Percentiles rank a stretch among this genome's conserved stretches.
Conservation (phyloP, 2,888 invertebrate genomes). For the Metopia argyrocephala region DNA sequence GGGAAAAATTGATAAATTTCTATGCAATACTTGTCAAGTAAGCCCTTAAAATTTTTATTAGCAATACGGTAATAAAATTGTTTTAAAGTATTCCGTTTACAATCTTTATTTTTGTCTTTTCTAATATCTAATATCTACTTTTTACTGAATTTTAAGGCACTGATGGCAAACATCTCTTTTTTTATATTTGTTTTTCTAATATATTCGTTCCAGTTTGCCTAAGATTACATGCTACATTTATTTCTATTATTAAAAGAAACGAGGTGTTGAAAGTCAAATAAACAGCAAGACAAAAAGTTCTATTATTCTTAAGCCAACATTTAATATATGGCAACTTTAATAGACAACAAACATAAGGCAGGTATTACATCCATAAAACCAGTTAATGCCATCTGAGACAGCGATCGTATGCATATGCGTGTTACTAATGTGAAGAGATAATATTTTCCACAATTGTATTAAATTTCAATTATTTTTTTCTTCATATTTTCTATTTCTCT, state of each 20-base stretch:
- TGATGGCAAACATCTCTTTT: neutral
- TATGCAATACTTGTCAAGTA: too few species aligned
- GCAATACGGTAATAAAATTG: too few species aligned
- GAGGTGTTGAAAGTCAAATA: conserved; percentile 50
- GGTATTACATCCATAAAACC: neutral
- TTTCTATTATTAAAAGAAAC: conserved; percentile 36
- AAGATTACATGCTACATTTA: conserved; percentile 37
- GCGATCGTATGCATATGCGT: neutral
- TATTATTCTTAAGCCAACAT: neutral
- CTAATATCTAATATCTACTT: neutral
- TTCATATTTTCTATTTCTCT: neutral
- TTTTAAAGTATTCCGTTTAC: too few species aligned
- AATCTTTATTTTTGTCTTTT: neutral
- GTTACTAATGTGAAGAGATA: neutral
- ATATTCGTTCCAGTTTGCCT: neutral
- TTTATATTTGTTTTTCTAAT: neutral
- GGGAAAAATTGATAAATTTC: too few species aligned
- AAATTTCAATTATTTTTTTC: conserved; percentile 51
- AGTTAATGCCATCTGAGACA: neutral
- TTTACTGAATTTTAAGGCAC: neutral
- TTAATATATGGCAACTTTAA: neutral
- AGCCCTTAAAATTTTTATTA: too few species aligned
- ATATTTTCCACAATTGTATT: conserved; percentile 27
- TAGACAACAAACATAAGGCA: neutral
- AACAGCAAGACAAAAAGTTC: conserved; percentile 23